These are phyloP conservation scores for Cheirogaleus medius DNA, from an alignment of 2,113 vertebrate genomes.

Conservation along the genomic window DNA sequence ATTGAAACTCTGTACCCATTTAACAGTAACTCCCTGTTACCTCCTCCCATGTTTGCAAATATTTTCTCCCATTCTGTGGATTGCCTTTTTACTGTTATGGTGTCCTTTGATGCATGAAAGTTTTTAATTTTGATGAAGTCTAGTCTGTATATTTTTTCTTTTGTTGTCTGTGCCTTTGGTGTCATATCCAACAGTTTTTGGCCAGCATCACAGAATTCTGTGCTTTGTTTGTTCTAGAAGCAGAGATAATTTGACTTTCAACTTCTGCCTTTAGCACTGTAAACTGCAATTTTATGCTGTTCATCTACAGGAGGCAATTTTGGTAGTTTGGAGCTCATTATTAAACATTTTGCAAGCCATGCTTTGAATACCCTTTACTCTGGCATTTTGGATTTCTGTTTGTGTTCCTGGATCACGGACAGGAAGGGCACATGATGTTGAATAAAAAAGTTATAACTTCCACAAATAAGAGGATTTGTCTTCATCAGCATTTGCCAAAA, in stretches of 20 bases:
- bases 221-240: constrained; percentile 87
- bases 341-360: constrained; percentile 94
- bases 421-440: constrained; percentile 93
- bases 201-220: constrained; percentile 90
- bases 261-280: constrained; percentile 93
- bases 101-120: no score
- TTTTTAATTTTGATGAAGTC: no score
- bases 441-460: constrained; percentile 95
- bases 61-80: no score
- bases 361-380: constrained; percentile 92
- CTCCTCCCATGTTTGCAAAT: no score
- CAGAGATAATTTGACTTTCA: constrained; percentile 82
- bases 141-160: no score
- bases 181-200: constrained; percentile 86
- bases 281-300: constrained; percentile 84
- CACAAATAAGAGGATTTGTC: constrained; percentile 91
- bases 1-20: no score
- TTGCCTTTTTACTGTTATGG: no score
- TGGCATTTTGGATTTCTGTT: constrained; percentile 91
- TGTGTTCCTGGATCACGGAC: constrained; percentile 88
- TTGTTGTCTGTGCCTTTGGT: no score
- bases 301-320: constrained; percentile 95
- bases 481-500: constrained; percentile 94
- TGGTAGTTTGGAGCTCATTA: constrained; percentile 92
- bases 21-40: no score